phyloP scores from a whole-genome alignment of 2,888 invertebrate genomes.

The Uropetala carovei region DNA sequence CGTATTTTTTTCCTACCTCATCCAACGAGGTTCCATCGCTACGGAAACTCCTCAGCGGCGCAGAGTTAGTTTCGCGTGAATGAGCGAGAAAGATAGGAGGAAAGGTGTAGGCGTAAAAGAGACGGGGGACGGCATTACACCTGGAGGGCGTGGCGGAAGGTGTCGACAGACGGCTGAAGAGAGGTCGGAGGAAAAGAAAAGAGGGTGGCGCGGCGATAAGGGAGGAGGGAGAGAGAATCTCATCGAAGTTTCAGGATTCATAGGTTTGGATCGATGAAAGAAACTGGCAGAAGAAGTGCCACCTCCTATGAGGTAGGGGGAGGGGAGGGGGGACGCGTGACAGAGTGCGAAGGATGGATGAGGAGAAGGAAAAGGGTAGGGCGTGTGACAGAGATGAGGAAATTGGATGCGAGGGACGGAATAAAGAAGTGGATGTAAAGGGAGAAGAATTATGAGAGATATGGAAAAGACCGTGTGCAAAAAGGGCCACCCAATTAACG shows the following conservation, averaged over 20 bases:
- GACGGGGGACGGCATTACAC: background rate
- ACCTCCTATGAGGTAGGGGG: background rate
- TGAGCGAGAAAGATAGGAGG: too few relatives aligned
- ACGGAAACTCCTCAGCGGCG: too few relatives aligned
- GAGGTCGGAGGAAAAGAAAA: background rate
- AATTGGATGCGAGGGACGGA: too few relatives aligned
- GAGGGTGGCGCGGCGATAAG: background rate
- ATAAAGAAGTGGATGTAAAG: too few relatives aligned
- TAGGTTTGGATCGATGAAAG: slow-evolving; percentile 34
- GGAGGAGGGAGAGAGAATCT: background rate
- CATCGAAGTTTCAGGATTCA: slow-evolving; percentile 27
- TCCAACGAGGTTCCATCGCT: too few relatives aligned
- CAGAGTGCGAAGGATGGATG: background rate
- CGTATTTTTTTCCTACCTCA: too few relatives aligned
- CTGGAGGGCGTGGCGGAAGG: slow-evolving; percentile 2
- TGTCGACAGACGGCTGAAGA: background rate
- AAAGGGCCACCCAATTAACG: background rate
- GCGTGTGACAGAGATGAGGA: background rate
- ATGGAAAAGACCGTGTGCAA: background rate
- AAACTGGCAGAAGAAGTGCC: background rate
- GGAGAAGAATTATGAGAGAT: too few relatives aligned
- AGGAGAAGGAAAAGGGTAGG: background rate
- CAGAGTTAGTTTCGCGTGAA: too few relatives aligned
- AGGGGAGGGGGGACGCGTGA: background rate
- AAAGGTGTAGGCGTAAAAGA: background rate